Base-by-base conservation (phyloP, 1,140 invertebrate species). In the Ceratoteleas bidentatus region DNA sequence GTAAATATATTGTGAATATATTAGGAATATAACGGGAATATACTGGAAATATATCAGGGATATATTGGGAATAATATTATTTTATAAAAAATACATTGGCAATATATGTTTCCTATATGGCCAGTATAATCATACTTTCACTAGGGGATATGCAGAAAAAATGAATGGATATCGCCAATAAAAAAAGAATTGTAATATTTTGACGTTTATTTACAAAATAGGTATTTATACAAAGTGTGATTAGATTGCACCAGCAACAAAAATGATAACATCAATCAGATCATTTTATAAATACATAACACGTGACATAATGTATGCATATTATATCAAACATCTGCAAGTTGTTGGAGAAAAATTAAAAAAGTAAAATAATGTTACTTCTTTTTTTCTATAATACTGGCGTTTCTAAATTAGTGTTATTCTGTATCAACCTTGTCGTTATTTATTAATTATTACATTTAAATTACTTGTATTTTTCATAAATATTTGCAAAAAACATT, bases 201-300 rank as follows among this genome's bases (percentile, higher is more conserved):
- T 47, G 13, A 49, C 14, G 9, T 69, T 69, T 77, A 77, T 77
- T 77, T 77, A 77, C 74, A 77, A 77, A 77, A 77, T 57, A 56
- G 10, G 69, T 69, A 64, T 69, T 69, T 50, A 34, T 69, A 77
- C 74, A 77, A 69, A 60, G 49, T 77, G 16, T 64, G n/a, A 70
- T 69, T 60, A 60, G 14, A 77, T 64, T 77, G 74, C 74, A 77
- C 52, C 65, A 64, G 65, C 36, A 69, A 56, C 57, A 62, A 24
- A 40, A 53, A 75, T 53, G 15, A 57, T 61, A 60, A 68, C 72
- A 54, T 66, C 10, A 45, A 66, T 66, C 24, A 40, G 52, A 65
- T 65, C 7, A 54, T 24, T 65, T 66, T 68, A 76, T 56, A 66
- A 76, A 54, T 76, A 68, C 10, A 61, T 66, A 75, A 66, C 33